These are phyloP conservation scores for Sinocyclocheilus maitianheensis DNA, from an alignment of 2,113 vertebrate genomes.

Conservation along the genomic window DNA sequence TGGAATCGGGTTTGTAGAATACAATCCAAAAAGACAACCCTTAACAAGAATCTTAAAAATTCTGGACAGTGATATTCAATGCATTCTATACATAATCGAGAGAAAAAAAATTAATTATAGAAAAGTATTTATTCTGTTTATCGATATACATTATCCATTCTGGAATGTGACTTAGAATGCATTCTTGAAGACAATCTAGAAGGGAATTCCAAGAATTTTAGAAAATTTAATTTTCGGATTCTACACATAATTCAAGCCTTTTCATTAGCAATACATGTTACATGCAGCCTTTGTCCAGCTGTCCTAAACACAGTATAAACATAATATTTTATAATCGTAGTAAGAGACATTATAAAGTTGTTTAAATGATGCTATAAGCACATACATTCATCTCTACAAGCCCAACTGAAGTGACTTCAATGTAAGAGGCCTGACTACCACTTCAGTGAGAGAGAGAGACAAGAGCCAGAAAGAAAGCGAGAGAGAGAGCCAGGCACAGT, in stretches of 20 bases:
- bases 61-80: background rate
- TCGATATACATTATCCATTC: no score
- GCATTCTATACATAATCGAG: no score
- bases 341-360: background rate
- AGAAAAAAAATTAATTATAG: no score
- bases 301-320: background rate
- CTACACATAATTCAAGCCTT: background rate
- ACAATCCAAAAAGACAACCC: background rate
- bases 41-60: background rate
- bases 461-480: conserved; percentile 63
- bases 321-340: background rate
- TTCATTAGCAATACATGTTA: background rate
- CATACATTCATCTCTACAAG: conserved; percentile 66
- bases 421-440: conserved; percentile 65
- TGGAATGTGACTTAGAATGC: background rate
- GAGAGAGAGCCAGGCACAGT: conserved; percentile 41
- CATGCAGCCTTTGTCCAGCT: background rate
- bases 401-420: conserved; percentile 67
- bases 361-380: conserved; percentile 54
- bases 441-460: conserved; percentile 22
- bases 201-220: background rate
- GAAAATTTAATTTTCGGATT: background rate
- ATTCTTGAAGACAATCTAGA: background rate
- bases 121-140: no score
- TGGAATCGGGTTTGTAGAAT: background rate